Conservation (phyloP, 2,797 vertebrate species). For the Chelmon rostratus region DNA sequence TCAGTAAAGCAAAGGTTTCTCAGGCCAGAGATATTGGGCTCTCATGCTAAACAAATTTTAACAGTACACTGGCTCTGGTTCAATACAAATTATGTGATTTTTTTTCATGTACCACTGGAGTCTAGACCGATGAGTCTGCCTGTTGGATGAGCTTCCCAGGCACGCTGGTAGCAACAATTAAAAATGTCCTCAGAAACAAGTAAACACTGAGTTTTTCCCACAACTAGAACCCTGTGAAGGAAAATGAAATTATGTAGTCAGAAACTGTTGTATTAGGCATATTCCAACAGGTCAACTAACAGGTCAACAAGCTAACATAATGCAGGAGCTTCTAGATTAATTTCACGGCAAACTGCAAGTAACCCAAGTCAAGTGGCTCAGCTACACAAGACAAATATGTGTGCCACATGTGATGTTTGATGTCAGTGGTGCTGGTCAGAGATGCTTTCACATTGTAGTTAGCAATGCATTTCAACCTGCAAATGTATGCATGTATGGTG, state of each 20-base stretch:
- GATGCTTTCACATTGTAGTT: neutral
- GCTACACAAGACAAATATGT: neutral
- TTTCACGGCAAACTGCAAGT: slow-evolving; percentile 1
- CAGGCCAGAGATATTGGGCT: neutral
- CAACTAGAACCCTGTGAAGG: no score
- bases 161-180: no score
- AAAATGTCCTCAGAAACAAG: no score
- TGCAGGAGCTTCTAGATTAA: neutral
- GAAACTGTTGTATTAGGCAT: neutral
- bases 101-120: no score
- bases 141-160: no score
- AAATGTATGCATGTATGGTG: neutral
- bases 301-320: no score
- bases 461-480: neutral
- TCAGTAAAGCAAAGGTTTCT: neutral
- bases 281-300: neutral
- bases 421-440: neutral
- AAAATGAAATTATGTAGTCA: no score
- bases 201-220: no score
- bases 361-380: neutral
- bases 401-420: neutral
- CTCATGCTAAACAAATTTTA: neutral
- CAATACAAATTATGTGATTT: no score
- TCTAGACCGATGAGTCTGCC: no score
- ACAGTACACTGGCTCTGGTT: neutral